Base-by-base conservation (phyloP, 2,888 invertebrate genomes). In the Crossocerus cetratus region DNA sequence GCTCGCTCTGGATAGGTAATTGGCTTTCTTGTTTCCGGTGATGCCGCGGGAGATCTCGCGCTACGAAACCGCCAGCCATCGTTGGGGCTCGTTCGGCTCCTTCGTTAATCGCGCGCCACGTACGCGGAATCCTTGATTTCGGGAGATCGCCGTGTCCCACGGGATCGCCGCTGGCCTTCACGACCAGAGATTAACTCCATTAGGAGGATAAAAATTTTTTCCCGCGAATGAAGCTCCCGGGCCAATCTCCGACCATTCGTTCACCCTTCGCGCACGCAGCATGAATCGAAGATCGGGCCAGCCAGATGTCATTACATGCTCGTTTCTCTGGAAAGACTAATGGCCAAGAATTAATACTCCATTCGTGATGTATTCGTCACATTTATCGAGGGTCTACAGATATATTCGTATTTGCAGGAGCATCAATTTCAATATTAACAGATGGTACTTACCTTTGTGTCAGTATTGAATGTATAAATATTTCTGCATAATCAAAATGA, bases 181-280 rank as follows among this genome's bases (percentile, higher is more conserved):
- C 55, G 62, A 49, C 49, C 65, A 66, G 72, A 71, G 77, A 81
- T 83, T 76, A 82, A 83, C 77, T 80, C 77, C 69, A 78, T 81
- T 76, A 74, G 66, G 73, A 70, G 78, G 69, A 73, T 73, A 70
- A 78, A 80, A 85, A 83, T 82, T 81, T 82, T 83, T 75, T 69
- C 56, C 23, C 18, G 65, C 53, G 67, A 55, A 32, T 32, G 76
- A 69, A 62, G 45, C 59, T 61, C 69, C 42, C 22, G 23, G 72
- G 54, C 68, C 68, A 14, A 21, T 64, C 57, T 72, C 32, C 32
- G 32, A 32, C 8, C 32, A 11, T 32, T 32, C 32, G 16, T 16
- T 49, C 49, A 49, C 49, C 49, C 49, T 49, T 49, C 5, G 13
- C 49, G 49, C 14, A 49, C 49, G 49, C 49, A 16, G n/a, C n/a